Base-by-base conservation (phyloP, 2,888 invertebrate species). In the Kryphioiulus occultus region DNA sequence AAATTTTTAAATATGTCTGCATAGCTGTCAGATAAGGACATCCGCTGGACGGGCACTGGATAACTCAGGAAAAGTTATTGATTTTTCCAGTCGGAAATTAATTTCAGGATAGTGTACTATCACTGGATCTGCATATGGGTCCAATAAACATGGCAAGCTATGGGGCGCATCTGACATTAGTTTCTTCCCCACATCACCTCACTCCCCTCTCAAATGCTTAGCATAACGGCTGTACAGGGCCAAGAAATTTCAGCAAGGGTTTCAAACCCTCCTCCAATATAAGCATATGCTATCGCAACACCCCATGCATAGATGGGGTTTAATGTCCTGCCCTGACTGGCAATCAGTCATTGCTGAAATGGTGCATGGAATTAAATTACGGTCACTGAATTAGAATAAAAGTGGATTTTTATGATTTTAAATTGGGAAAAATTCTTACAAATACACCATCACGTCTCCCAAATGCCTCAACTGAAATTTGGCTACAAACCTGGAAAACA, bases 91-190 rank as follows among this genome's bases (percentile, higher is more conserved):
- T 68, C 22, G 22, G 68, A 68, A 68, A 22, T 68, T 68, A 68
- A 68, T 68, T 68, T 68, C 68, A 26, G 68, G 26, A 68, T 68
- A 59, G 59, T 59, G 59, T 68, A 39, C 39, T 39, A 68, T 68
- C 68, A 26, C 26, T 22, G 68, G 26, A 68, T 68, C 26, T 68
- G 68, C 68, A 68, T 68, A 68, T 68, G 68, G 68, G 22, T 68
- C 68, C 68, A 1, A 68, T 68, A 26, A 22, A 68, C 22, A n/a
- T 59, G 19, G 9, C 15, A 47, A 15, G n/a, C 59, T 59, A 22
- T 68, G 68, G 68, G 68, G 68, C 68, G 68, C 22, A 68, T 68
- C 68, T 68, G 68, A 68, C 68, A 68, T n/a, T n/a, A n/a, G n/a
- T n/a, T n/a, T n/a, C n/a, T n/a, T n/a, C n/a, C n/a, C n/a, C n/a